Evolutionary conservation across 2,888 invertebrate genomes (phyloP), one percentile per base, ranked within the genome.

Genomic region (Biston stratarius): DNA sequence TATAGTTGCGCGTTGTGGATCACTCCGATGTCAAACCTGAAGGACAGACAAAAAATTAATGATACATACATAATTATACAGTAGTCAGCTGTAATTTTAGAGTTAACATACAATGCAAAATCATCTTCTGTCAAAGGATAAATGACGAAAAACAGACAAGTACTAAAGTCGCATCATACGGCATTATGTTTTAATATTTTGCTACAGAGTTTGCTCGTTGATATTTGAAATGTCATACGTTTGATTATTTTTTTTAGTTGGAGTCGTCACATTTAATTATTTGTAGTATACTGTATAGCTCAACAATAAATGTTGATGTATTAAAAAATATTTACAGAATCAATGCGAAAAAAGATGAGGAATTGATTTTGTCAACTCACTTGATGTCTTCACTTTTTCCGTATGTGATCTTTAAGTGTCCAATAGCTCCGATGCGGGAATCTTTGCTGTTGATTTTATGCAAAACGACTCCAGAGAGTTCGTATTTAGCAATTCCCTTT

Each of bases 401-500:
- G 45, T 95, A 84, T 15, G 83, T 77, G 6, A 95, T 77, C 73
- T 95, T 95, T 8, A 96, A 70, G 40, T 94, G 92, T 57, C 95
- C 91, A 67, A 94, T 88, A 15, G 95, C 94, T 3, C 95, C 95
- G 67, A 95, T 78, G 57, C 96, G 91, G 14, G 95, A 75, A 70
- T 95, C 95, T 61, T 95, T 94, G 0, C 94, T 89, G 74, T 94
- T 93, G 5, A 92, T 83, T 60, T 92, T 94, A 78, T 96, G 95
- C 0, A 90, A 86, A 0, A 96, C 86, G 0, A 94, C 92, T 56
- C 96, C 95, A 38, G 95, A 95, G 0, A 96, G 84, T 76, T 96
- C 95, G 77, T 96, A 95, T 79, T 95, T 96, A 59, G 95, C 95
- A 11, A 95, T 94, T 53, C 94, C 94, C 38, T 95, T 95, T 14